Conservation (phyloP, 2,797 vertebrate species). For the Otus scops region DNA sequence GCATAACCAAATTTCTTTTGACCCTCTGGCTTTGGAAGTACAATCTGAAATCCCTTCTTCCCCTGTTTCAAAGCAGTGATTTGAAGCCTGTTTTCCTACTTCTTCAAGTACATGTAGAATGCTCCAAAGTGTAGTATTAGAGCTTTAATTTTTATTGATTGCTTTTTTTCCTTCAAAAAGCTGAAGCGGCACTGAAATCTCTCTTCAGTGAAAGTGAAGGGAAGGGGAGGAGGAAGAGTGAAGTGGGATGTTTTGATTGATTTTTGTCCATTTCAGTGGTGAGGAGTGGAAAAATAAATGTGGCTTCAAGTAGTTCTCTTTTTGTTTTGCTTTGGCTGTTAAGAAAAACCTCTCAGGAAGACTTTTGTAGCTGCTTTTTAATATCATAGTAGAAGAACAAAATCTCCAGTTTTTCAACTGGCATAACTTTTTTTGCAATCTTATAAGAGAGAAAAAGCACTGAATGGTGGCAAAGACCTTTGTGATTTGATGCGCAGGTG, state of each 20-base stretch:
- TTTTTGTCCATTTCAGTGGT: neutral
- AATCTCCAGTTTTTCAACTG: neutral
- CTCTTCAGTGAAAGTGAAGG: neutral
- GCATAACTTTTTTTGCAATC: neutral
- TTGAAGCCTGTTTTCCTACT: neutral
- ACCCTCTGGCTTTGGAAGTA: neutral
- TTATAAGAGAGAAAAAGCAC: neutral
- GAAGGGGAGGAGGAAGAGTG: neutral
- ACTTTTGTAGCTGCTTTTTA: neutral
- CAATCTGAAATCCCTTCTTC: neutral
- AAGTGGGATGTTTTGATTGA: neutral
- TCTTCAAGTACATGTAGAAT: neutral
- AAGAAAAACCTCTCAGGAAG: neutral
- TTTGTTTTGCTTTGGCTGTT: neutral
- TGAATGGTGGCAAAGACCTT: neutral
- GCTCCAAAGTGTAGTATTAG: neutral
- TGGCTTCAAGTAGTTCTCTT: neutral
- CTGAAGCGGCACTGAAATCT: neutral
- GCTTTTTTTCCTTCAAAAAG: neutral
- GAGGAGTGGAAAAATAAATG: neutral
- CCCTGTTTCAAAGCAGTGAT: neutral
- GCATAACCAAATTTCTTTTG: neutral
- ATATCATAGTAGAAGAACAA: neutral
- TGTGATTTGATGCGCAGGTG: neutral
- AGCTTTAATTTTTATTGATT: neutral